Evolutionary conservation across 2,888 invertebrate species (phyloP).

Genomic region (Flexamia atlantica): DNA sequence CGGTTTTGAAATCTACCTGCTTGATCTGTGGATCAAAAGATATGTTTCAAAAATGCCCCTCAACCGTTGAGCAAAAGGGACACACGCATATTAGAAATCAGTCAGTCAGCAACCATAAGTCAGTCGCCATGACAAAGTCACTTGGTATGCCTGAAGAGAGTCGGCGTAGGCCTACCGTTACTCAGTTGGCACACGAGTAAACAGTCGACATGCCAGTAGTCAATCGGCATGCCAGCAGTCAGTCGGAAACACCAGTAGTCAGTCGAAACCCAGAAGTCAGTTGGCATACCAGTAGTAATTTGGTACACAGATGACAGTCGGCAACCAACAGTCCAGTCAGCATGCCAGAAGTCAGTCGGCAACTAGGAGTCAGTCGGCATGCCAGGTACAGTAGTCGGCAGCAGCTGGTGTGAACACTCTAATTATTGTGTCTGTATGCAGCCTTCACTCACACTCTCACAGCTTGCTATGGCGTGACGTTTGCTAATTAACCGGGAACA

Average conservation of each 20-base stretch:
- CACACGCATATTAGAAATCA: too few species aligned
- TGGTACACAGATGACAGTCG: neutral
- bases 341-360: constrained; percentile 6
- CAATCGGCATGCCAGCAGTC: neutral
- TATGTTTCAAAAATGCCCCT: too few species aligned
- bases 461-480: constrained; percentile 30
- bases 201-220: too few species aligned
- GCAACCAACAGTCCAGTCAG: neutral
- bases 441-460: neutral
- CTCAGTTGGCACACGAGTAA: too few species aligned
- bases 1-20: too few species aligned
- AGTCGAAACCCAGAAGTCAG: neutral
- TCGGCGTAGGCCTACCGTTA: too few species aligned
- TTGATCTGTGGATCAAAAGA: too few species aligned
- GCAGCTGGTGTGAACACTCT: constrained; percentile 23
- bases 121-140: too few species aligned
- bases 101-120: too few species aligned
- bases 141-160: too few species aligned
- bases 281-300: neutral
- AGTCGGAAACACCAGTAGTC: neutral
- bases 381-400: too few species aligned
- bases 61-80: too few species aligned
- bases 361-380: neutral
- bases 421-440: constrained; percentile 40
- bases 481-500: constrained; percentile 43